Evolutionary conservation across 2,888 invertebrate genomes (phyloP), one percentile per base, ranked within the genome.

Genomic region (Pinctada fucata): DNA sequence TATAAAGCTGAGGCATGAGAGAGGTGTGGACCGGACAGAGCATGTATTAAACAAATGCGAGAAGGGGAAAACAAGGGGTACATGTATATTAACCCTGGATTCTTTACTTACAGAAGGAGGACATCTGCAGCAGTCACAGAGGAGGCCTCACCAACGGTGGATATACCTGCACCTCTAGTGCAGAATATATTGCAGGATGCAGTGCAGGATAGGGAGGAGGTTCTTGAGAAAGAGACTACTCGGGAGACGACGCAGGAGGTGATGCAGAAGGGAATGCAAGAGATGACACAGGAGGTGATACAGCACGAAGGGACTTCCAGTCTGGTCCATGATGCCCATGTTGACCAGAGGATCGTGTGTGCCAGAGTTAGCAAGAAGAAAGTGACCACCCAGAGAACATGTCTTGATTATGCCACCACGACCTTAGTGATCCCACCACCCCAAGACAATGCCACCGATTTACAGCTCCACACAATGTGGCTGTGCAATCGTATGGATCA

Each of bases 41-140:
- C 16, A 48, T 6, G 49, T 69, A 47, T 49, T 69, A 16, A 48
- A 47, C 13, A 69, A 71, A n/a, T 51, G 71, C 51, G 71, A 71
- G 31, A 51, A 50, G 8, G 0, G 8, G n/a, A 71, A 10, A 71
- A 71, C 16, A 71, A n/a, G 51, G 71, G 71, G 4, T 71, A 51
- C n/a, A n/a, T n/a, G n/a, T n/a, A n/a, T 16, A n/a, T 51, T 16
- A 51, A 71, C 71, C 71, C 71, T 52, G 71, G 71, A 8, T 13
- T 71, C 6, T 71, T 50, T 51, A 31, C 31, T 2, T 71, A n/a
- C 31, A 71, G 16, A 16, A 3, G 71, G 31, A 71, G 16, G 3
- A 45, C 8, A 51, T 4, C 50, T 5, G 5, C 69, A 69, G 71
- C 31, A 51, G 71, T 3, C 1, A 71, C 51, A 31, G n/a, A 16